Evolutionary conservation across 2,888 invertebrate species (phyloP), one percentile per base, ranked within the genome.

Genomic region (Buathra laborator): DNA sequence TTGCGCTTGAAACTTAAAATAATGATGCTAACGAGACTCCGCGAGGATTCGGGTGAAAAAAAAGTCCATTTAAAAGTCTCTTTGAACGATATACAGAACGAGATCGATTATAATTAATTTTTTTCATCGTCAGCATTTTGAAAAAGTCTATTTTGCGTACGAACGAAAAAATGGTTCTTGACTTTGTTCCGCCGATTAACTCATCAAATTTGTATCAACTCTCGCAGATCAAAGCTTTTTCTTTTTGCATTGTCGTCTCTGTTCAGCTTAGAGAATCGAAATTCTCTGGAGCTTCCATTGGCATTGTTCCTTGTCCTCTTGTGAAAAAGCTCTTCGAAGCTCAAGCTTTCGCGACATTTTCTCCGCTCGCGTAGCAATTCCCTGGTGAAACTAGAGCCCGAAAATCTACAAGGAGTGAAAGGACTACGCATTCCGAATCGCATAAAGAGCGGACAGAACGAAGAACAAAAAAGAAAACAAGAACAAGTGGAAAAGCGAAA

Each of bases 391-490:
- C 48, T 2, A 43, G 70, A 78, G 62, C 12, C 48, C 70, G 19
- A 46, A 79, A 64, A 71, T 71, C 44, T 37, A 16, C 51, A 67
- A 56, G 67, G 56, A 75, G 32, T 51, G 76, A 68, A 68, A 51
- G 59, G 67, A 70, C 56, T 68, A 29, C 70, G 68, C 72, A 29
- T 70, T 46, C 48, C 48, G 56, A 84, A 80, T 76, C 74, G 76
- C 72, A 80, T 71, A 80, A 48, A 82, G 75, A 68, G 64, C 68
- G 51, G 44, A 56, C 66, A 64, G 71, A 67, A 78, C 53, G 62
- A 24, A 10, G 56, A 46, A 6, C 19, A 37, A 68, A 53, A 48
- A 62, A 72, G 72, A 82, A 75, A 43, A 62, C 4, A 67, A 51
- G 37, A 43, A 43, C 64, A 37, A 37, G 56, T 10, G 32, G 48